A percentile compares a stretch with the other conserved stretches of the same genome.
These are phyloP conservation scores for Elephas maximus DNA, from an alignment of 2,113 vertebrate genomes.

Conservation along the genomic window DNA sequence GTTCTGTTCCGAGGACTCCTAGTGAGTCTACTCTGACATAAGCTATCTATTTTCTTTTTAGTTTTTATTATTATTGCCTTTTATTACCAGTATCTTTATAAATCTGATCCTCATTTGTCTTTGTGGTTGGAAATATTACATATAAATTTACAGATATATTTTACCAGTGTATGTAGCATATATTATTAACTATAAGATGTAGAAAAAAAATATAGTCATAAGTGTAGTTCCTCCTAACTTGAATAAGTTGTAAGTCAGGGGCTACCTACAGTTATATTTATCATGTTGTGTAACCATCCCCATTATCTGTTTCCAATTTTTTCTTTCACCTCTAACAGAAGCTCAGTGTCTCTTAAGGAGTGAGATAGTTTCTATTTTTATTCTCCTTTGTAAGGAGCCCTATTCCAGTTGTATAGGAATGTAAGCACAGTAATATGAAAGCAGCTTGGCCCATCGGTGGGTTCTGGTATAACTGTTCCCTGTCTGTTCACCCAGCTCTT, in stretches of 20 bases:
- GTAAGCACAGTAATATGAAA: background rate
- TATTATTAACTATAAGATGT: no score
- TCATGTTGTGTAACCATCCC: background rate
- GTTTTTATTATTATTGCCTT: background rate
- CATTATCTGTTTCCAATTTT: background rate
- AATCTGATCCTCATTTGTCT: background rate
- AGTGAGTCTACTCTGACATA: background rate
- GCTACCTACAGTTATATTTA: background rate
- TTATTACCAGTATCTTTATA: background rate
- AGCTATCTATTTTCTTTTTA: background rate
- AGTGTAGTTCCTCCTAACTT: background rate
- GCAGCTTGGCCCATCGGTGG: background rate
- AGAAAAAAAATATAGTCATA: no score
- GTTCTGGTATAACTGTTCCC: background rate
- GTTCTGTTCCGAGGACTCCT: background rate
- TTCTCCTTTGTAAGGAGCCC: background rate
- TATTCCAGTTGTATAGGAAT: background rate
- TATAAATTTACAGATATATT: background rate
- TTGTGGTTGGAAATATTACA: background rate
- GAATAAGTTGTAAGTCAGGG: background rate
- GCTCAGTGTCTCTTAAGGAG: background rate
- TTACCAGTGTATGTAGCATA: no score
- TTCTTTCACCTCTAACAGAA: background rate
- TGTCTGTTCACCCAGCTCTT: constrained; percentile 37
- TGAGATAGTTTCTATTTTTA: background rate